Evolutionary conservation across 2,888 invertebrate species (phyloP).

Genomic region (Erebia aethiops): DNA sequence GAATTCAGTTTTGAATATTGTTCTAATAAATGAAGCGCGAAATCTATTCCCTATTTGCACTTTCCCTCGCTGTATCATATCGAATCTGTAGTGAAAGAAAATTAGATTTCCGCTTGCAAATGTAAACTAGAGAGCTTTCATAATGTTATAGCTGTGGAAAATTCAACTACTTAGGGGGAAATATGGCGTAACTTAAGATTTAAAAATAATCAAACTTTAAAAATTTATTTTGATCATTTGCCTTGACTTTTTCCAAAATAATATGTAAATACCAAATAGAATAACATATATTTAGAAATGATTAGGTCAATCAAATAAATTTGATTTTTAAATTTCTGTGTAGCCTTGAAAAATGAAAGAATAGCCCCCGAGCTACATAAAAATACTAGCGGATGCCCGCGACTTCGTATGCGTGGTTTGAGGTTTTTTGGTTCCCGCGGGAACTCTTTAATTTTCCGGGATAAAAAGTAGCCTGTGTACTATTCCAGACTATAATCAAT

Average conservation of each 20-base stretch:
- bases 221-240: constrained; percentile 39
- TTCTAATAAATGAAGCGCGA: not conserved
- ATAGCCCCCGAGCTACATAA: no score
- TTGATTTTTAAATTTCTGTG: not conserved
- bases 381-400: no score
- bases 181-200: not conserved
- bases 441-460: no score
- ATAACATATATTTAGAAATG: not conserved
- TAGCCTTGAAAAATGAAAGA: not conserved
- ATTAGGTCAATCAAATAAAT: not conserved
- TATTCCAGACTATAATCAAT: no score
- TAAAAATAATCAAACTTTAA: not conserved
- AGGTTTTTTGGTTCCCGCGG: no score
- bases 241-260: constrained; percentile 27
- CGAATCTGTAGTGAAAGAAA: constrained; percentile 52
- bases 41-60: constrained; percentile 10
- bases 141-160: no score
- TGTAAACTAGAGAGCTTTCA: constrained; percentile 51
- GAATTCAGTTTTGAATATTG: not conserved
- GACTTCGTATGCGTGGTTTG: no score
- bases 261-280: not conserved
- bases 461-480: no score
- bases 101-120: constrained; percentile 61
- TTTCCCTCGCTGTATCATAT: constrained; percentile 47
- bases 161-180: no score